A percentile compares a stretch with the other conserved stretches of the same genome.
phyloP scores from a whole-genome alignment of 2,113 vertebrate genomes.

The Triplophysa dalaica region DNA sequence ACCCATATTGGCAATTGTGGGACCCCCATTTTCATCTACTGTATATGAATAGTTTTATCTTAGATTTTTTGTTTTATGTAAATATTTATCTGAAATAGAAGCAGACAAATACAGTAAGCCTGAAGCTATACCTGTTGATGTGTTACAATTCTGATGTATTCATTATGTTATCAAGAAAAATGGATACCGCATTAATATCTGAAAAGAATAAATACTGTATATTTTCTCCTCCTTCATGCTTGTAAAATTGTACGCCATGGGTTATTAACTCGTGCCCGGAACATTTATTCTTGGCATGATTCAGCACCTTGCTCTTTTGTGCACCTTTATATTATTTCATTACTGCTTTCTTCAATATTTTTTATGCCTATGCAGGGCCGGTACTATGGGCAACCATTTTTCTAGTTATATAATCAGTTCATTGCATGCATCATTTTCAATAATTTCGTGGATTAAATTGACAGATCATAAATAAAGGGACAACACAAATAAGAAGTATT shows the following conservation, averaged over 20 bases:
- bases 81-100: conserved; percentile 3
- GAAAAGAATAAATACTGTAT: background rate
- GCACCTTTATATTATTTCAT: conserved; percentile 6
- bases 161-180: conserved; percentile 5
- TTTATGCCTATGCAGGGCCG: background rate
- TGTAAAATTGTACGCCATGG: background rate
- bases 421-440: no score
- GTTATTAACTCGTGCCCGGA: background rate
- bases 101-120: background rate
- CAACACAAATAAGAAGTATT: no score
- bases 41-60: no score
- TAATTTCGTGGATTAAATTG: no score
- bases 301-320: conserved; percentile 3
- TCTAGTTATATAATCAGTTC: no score
- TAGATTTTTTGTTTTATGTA: background rate
- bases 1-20: conserved; percentile 4
- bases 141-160: conserved; percentile 8
- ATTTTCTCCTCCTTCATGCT: background rate
- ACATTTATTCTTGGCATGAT: background rate
- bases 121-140: background rate
- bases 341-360: conserved; percentile 1
- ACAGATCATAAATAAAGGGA: no score
- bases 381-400: background rate
- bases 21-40: conserved; percentile 17
- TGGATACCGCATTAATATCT: background rate